Conservation (phyloP, 2,113 vertebrate species). For the Phylloscopus trochilus region DNA sequence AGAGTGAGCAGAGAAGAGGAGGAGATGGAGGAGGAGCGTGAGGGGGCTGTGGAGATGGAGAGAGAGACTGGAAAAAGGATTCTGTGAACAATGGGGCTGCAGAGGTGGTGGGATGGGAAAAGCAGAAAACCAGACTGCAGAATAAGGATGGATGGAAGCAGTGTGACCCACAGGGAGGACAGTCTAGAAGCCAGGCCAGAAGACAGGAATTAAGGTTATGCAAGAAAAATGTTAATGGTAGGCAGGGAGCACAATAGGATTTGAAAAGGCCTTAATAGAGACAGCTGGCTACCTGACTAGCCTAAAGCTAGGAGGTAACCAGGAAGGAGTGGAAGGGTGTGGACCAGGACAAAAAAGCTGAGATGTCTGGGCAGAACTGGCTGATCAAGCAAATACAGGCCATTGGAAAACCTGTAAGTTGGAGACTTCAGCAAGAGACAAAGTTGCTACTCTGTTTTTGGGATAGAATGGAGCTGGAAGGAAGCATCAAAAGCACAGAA, state of each 20-base stretch:
- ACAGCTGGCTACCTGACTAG: neutral
- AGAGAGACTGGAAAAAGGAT: neutral
- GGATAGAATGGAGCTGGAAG: neutral
- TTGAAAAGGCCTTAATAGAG: neutral
- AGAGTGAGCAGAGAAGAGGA: neutral
- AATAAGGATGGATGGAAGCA: neutral
- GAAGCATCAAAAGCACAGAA: neutral
- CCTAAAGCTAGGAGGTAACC: neutral
- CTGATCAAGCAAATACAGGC: neutral
- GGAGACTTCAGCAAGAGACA: neutral
- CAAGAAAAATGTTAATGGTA: neutral
- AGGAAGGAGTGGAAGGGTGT: neutral
- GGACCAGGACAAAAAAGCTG: neutral
- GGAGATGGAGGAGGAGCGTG: neutral
- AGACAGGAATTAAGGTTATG: neutral
- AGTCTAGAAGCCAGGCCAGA: neutral
- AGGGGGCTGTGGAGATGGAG: rapidly evolving
- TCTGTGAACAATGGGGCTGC: neutral
- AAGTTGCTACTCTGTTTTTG: neutral
- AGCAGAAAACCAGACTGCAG: neutral
- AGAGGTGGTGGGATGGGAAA: neutral
- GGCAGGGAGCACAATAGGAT: neutral
- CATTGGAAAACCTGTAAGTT: neutral
- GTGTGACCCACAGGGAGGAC: neutral
- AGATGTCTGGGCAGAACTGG: neutral